These are phyloP conservation scores for Leptinotarsa lineolata DNA, from an alignment of 1,140 invertebrate species.

Conservation along the genomic window DNA sequence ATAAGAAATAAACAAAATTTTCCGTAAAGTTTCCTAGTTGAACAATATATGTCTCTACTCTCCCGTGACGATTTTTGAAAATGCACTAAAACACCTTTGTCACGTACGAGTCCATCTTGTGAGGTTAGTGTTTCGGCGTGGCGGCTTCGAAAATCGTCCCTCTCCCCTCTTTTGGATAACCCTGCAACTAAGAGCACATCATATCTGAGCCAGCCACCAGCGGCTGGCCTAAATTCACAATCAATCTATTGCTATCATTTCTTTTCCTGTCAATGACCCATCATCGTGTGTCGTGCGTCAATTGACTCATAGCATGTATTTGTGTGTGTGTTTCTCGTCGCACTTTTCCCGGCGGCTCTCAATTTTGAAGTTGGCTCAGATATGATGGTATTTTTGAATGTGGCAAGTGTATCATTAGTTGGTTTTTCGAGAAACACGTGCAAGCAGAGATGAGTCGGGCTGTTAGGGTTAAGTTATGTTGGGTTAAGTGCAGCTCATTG, in stretches of 20 bases:
- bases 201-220: slow-evolving; percentile 65
- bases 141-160: slow-evolving; percentile 44
- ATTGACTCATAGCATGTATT: background rate
- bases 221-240: slow-evolving; percentile 39
- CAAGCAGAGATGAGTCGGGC: slow-evolving; percentile 35
- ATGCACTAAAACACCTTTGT: slow-evolving; percentile 18
- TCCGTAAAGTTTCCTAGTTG: no score
- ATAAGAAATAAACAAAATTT: no score
- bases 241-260: slow-evolving; percentile 2
- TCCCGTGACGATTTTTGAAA: background rate
- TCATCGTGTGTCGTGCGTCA: slow-evolving; percentile 10
- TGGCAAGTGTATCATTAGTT: slow-evolving; percentile 62
- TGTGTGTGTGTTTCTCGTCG: slow-evolving; percentile 27
- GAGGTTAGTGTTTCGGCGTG: slow-evolving; percentile 49
- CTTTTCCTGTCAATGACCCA: slow-evolving; percentile 8
- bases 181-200: slow-evolving; percentile 63
- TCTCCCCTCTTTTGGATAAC: slow-evolving; percentile 58
- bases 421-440: slow-evolving; percentile 34
- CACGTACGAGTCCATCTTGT: slow-evolving; percentile 19
- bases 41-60: no score
- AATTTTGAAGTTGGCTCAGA: slow-evolving; percentile 63
- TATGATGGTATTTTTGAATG: slow-evolving; percentile 71
- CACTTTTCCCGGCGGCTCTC: slow-evolving; percentile 57
- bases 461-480: slow-evolving; percentile 31
- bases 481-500: slow-evolving; percentile 42